Percentiles rank a stretch among this genome's conserved stretches.
Conservation (phyloP, 2,797 vertebrate species). For the Benthosema pterotum region DNA sequence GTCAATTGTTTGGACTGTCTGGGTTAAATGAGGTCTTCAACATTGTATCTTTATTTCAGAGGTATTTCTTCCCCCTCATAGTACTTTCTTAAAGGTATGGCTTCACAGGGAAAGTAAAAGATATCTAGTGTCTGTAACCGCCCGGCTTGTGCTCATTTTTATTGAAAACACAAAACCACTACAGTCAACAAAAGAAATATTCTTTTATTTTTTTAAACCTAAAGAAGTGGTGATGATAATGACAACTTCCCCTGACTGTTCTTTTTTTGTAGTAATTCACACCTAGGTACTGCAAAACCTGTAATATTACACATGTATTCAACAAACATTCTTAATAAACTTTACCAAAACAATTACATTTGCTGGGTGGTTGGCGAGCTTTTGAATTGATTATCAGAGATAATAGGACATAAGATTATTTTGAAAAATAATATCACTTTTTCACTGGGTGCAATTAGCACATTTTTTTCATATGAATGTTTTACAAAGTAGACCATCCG, state of each 20-base stretch:
- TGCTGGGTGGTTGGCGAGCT: slow-evolving; percentile 8
- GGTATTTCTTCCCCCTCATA: slow-evolving; percentile 11
- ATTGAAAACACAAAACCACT: background rate
- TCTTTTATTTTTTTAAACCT: too few relatives aligned
- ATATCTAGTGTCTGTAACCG: slow-evolving; percentile 12
- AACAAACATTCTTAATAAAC: slow-evolving; percentile 1
- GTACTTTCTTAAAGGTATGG: slow-evolving; percentile 1
- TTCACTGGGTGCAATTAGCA: slow-evolving; percentile 60
- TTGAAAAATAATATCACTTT: slow-evolving; percentile 45
- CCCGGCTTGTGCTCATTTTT: background rate
- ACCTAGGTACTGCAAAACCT: background rate
- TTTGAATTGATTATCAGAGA: slow-evolving; percentile 29
- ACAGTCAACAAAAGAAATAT: background rate
- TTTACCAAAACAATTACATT: background rate
- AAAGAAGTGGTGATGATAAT: background rate
- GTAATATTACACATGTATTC: background rate
- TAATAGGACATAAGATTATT: slow-evolving; percentile 30
- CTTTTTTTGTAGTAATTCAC: background rate
- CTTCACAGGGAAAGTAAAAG: slow-evolving; percentile 12
- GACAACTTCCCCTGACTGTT: background rate
- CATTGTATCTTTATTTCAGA: slow-evolving; percentile 35
- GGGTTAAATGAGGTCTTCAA: slow-evolving; percentile 51
- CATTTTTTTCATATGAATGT: slow-evolving; percentile 40
- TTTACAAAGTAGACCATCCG: slow-evolving; percentile 58
- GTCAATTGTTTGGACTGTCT: slow-evolving; percentile 48